Evolutionary conservation across 1,140 invertebrate species (phyloP).

Genomic region (Pteromalus puparum): DNA sequence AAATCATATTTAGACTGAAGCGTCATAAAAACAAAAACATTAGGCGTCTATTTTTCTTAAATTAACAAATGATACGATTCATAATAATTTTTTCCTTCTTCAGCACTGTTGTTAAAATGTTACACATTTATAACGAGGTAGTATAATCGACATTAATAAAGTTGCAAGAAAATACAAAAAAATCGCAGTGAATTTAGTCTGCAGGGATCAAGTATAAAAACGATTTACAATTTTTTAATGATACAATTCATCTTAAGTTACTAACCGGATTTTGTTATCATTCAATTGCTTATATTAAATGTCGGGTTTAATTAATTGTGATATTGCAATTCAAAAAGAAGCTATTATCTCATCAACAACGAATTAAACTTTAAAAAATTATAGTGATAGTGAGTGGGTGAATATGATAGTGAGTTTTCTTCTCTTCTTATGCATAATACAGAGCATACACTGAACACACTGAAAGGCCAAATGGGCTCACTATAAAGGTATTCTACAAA

Average conservation of each 20-base stretch:
- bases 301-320: background rate
- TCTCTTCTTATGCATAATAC: too few relatives aligned
- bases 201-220: slow-evolving; percentile 21
- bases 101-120: background rate
- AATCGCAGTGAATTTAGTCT: slow-evolving; percentile 9
- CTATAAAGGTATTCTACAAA: slow-evolving; percentile 11
- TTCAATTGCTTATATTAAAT: background rate
- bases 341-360: too few relatives aligned
- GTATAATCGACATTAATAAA: slow-evolving; percentile 27
- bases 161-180: slow-evolving; percentile 25
- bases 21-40: slow-evolving; percentile 22
- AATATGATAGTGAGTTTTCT: too few relatives aligned
- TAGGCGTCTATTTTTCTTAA: background rate
- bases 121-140: slow-evolving; percentile 27
- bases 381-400: background rate
- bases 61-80: slow-evolving; percentile 2
- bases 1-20: too few relatives aligned
- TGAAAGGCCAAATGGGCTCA: background rate
- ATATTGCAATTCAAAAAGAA: too few relatives aligned
- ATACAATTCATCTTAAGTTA: background rate
- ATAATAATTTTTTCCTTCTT: slow-evolving; percentile 3
- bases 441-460: too few relatives aligned
- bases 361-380: too few relatives aligned
- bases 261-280: background rate
- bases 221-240: slow-evolving; percentile 34